Evolutionary conservation across 2,113 vertebrate species (phyloP).

Genomic region (Chaetops frenatus): DNA sequence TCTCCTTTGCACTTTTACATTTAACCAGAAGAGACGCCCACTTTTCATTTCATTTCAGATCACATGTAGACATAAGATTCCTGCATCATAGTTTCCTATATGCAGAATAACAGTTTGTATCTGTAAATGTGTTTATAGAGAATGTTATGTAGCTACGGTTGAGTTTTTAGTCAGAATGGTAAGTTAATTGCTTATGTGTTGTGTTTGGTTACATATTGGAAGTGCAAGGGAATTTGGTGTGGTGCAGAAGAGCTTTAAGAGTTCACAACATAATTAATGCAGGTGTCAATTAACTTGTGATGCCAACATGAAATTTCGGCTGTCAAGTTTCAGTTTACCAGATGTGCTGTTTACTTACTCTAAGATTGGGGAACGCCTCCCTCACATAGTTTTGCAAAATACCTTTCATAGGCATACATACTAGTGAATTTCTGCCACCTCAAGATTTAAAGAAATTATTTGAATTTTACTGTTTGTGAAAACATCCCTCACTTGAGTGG

Average conservation of each 20-base stretch:
- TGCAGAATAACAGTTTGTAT: slow-evolving; percentile 35
- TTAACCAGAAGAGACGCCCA: not conserved
- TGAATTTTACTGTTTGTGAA: not conserved
- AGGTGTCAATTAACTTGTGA: not conserved
- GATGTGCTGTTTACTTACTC: not conserved
- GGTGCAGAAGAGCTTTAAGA: slow-evolving; percentile 29
- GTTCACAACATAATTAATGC: not conserved
- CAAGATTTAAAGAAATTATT: not conserved
- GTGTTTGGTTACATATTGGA: slow-evolving; percentile 35
- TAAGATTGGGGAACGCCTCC: not conserved
- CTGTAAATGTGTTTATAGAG: slow-evolving; percentile 33
- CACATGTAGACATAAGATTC: not conserved
- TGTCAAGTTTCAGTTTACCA: not conserved
- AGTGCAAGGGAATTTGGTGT: slow-evolving; percentile 33
- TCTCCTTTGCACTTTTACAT: slow-evolving; percentile 20
- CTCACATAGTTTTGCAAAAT: not conserved
- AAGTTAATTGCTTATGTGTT: not conserved
- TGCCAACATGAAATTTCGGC: not conserved
- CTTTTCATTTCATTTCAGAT: not conserved
- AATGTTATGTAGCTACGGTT: slow-evolving; percentile 7
- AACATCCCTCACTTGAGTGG: not conserved
- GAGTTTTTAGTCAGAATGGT: slow-evolving; percentile 19
- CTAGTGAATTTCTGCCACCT: not conserved
- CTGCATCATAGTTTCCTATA: slow-evolving; percentile 1
- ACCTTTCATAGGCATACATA: not conserved